A percentile compares a stretch with the other conserved stretches of the same genome.
Evolutionary conservation across 1,140 invertebrate species (phyloP).

Genomic region (Trichogramma pretiosum): DNA sequence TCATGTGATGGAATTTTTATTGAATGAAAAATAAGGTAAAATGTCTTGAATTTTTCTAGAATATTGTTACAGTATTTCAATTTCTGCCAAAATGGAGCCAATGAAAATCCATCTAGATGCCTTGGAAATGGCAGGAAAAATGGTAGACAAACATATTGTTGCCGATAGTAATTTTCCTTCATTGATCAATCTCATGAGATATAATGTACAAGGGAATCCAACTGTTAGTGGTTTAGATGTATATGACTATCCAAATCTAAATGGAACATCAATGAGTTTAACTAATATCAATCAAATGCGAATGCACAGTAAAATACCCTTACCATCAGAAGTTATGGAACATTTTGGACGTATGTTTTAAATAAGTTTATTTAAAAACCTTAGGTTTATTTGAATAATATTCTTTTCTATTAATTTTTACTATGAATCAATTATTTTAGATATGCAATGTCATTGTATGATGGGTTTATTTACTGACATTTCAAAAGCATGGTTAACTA

Average conservation of each 20-base stretch:
- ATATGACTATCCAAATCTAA: conserved; percentile 77
- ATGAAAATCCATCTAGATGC: conserved; percentile 54
- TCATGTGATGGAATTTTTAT: too few species aligned
- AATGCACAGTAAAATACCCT: conserved; percentile 71
- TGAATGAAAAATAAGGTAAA: too few species aligned
- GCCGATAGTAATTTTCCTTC: conserved; percentile 63
- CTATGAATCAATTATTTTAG: conserved; percentile 39
- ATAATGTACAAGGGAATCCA: conserved; percentile 48
- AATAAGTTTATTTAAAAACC: conserved; percentile 15
- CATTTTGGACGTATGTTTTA: conserved; percentile 84
- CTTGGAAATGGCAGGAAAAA: conserved; percentile 61
- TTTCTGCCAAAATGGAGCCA: conserved; percentile 36
- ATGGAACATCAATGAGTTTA: conserved; percentile 55
- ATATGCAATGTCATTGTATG: conserved; percentile 87
- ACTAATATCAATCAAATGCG: conserved; percentile 69
- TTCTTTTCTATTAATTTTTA: background rate
- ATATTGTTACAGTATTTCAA: conserved; percentile 3
- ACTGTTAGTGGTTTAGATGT: conserved; percentile 82
- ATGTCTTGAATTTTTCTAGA: too few species aligned
- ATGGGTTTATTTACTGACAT: conserved; percentile 97
- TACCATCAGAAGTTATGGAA: conserved; percentile 87
- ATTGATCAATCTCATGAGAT: conserved; percentile 49
- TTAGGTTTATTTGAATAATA: too few species aligned
- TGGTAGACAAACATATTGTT: conserved; percentile 61
- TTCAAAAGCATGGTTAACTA: conserved; percentile 89